phyloP scores from a whole-genome alignment of 1,140 invertebrate species.

The Sarcophaga bullata region DNA sequence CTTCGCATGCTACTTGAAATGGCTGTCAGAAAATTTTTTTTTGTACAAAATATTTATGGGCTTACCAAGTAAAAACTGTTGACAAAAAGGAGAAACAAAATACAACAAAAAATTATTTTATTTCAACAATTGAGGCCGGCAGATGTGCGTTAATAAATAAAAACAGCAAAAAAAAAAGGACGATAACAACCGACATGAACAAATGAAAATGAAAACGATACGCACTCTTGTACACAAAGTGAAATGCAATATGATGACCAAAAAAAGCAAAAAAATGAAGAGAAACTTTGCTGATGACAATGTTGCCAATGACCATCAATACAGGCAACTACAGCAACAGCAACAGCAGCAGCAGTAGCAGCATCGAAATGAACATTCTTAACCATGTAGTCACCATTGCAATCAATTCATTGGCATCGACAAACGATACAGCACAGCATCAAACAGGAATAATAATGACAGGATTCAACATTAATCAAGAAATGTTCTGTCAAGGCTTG shows the following conservation, averaged over 20 bases:
- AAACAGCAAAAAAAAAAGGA: too few species aligned
- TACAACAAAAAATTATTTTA: background rate
- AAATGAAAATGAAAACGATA: background rate
- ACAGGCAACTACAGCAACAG: background rate
- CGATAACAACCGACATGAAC: background rate
- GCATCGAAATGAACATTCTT: background rate
- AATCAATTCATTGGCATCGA: too few species aligned
- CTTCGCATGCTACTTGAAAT: too few species aligned
- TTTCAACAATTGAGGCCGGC: background rate
- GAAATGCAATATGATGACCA: background rate
- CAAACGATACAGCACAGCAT: background rate
- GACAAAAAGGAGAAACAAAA: background rate
- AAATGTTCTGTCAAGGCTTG: background rate
- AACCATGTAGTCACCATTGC: too few species aligned
- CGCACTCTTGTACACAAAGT: background rate
- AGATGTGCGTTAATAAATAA: background rate
- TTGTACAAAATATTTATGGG: too few species aligned
- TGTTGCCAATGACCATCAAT: constrained; percentile 17
- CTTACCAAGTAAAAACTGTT: too few species aligned
- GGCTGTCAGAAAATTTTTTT: too few species aligned
- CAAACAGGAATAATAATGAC: constrained; percentile 21
- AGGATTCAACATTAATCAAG: constrained; percentile 22
- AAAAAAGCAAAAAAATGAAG: background rate
- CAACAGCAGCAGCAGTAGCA: background rate
- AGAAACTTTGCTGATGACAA: background rate